Percentiles rank a stretch among this genome's conserved stretches.
phyloP scores from a whole-genome alignment of 2,888 invertebrate genomes.

The Apodemia zela region DNA sequence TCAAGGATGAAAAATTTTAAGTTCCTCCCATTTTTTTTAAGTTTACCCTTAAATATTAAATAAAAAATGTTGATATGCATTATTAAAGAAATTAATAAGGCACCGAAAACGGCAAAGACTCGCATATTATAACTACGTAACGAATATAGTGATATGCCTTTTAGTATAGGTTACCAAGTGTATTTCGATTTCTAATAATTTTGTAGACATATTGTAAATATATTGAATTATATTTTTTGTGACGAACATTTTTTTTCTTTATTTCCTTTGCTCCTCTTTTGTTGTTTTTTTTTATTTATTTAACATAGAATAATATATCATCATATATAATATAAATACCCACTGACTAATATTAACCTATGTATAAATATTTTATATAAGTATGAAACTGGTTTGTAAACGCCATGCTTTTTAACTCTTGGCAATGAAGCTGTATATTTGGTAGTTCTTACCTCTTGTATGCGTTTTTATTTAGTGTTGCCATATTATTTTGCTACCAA shows the following conservation, averaged over 20 bases:
- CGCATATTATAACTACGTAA: slow-evolving; percentile 12
- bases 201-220: slow-evolving; percentile 67
- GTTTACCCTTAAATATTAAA: not conserved
- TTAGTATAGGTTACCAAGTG: slow-evolving; percentile 39
- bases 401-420: slow-evolving; percentile 1
- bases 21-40: not conserved
- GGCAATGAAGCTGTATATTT: not conserved
- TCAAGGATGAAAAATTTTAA: not conserved
- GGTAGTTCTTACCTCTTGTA: not conserved
- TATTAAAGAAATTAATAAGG: slow-evolving; percentile 13
- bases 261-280: slow-evolving; percentile 41
- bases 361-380: slow-evolving; percentile 8
- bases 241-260: slow-evolving; percentile 43
- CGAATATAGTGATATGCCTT: slow-evolving; percentile 18
- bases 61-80: not conserved
- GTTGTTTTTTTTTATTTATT: slow-evolving; percentile 25
- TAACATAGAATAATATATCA: slow-evolving; percentile 3
- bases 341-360: slow-evolving; percentile 11
- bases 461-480: not conserved
- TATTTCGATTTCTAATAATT: slow-evolving; percentile 34
- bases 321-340: slow-evolving; percentile 12
- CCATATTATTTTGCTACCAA: not conserved
- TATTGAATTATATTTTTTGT: slow-evolving; percentile 72
- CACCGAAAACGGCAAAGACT: slow-evolving; percentile 12
- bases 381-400: slow-evolving; percentile 4